Conservation (phyloP, 2,113 vertebrate species). For the Puffinus mauretanicus region DNA sequence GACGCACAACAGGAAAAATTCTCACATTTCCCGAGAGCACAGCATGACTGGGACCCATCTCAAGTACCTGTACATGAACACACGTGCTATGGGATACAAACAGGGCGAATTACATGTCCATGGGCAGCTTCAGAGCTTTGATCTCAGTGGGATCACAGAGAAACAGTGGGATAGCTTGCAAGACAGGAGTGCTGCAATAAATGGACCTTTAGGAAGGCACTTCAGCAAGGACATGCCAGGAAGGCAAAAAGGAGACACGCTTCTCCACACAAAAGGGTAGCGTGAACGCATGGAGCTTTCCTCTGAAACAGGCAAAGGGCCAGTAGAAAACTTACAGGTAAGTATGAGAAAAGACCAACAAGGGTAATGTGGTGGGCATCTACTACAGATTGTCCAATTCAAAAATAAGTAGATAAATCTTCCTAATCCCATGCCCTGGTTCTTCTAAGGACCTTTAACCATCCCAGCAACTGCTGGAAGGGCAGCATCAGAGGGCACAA, state of each 20-base stretch:
- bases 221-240: background rate
- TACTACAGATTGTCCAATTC: background rate
- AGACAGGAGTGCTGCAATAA: background rate
- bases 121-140: background rate
- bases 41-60: background rate
- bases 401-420: background rate
- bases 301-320: background rate
- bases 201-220: background rate
- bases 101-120: background rate
- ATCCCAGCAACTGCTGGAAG: background rate
- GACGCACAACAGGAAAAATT: background rate
- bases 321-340: background rate
- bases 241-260: background rate
- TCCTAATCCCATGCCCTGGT: background rate
- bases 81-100: fast-evolving
- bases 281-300: background rate
- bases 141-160: background rate
- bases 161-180: background rate
- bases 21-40: background rate
- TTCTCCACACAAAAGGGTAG: background rate
- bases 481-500: background rate
- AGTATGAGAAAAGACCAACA: background rate
- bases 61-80: background rate
- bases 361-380: background rate
- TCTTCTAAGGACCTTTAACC: background rate